phyloP scores from a whole-genome alignment of 2,888 invertebrate genomes.

The Oxyteleia sp. region DNA sequence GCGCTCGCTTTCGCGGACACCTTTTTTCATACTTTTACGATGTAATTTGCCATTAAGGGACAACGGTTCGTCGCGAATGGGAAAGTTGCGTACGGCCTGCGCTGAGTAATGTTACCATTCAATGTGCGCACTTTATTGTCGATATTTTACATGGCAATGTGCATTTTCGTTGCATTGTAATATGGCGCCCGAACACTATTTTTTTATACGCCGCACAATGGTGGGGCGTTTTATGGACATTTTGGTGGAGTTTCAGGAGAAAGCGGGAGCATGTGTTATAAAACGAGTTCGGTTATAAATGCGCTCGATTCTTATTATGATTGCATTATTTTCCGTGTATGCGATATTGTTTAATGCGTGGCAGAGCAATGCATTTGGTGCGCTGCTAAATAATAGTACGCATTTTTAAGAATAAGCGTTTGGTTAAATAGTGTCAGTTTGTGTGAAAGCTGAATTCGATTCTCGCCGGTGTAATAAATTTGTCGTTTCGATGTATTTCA shows the following conservation, averaged over 20 bases:
- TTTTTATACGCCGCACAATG: conserved; percentile 24
- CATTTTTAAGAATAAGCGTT: conserved; percentile 55
- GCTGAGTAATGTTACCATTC: conserved; percentile 66
- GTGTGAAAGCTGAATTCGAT: no score
- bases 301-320: conserved; percentile 58
- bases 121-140: conserved; percentile 63
- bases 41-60: conserved; percentile 68
- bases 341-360: conserved; percentile 29
- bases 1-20: conserved; percentile 58
- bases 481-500: no score
- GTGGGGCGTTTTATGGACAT: conserved; percentile 65
- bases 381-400: conserved; percentile 40
- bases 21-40: conserved; percentile 67
- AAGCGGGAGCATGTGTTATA: conserved; percentile 65
- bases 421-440: conserved; percentile 32
- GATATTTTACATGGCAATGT: conserved; percentile 57
- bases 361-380: background rate
- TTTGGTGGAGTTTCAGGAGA: conserved; percentile 67
- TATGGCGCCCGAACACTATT: conserved; percentile 37
- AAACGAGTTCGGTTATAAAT: conserved; percentile 63
- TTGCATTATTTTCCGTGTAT: conserved; percentile 58
- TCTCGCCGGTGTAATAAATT: no score
- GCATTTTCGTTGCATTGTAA: conserved; percentile 66
- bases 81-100: conserved; percentile 57
- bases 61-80: conserved; percentile 59